Percentiles rank a stretch among this genome's conserved stretches.
Evolutionary conservation across 2,113 vertebrate genomes (phyloP).

Genomic region (Mesembrinibis cayennensis): DNA sequence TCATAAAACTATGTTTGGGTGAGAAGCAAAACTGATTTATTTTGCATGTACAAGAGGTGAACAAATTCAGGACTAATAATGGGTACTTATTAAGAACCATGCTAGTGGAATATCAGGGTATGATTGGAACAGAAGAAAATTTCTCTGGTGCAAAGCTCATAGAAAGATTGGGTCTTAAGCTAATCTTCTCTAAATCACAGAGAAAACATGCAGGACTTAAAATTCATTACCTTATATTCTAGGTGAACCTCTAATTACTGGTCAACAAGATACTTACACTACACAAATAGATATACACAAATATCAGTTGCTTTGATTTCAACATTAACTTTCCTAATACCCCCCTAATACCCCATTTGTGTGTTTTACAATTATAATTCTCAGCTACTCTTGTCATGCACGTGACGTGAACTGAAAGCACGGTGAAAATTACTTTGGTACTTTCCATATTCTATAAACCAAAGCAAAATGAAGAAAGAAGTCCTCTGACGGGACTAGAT

Average conservation of each 20-base stretch:
- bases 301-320: neutral
- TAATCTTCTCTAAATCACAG: neutral
- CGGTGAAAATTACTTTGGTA: neutral
- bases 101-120: neutral
- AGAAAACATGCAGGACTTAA: neutral
- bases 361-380: neutral
- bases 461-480: neutral
- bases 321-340: neutral
- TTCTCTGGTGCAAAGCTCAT: neutral
- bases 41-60: neutral
- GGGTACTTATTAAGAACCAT: neutral
- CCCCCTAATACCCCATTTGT: neutral
- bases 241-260: neutral
- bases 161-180: neutral
- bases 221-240: neutral
- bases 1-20: neutral
- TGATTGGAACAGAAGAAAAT: neutral
- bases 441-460: neutral
- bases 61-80: neutral
- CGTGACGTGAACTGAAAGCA: accelerated
- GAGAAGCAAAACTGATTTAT: neutral
- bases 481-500: neutral
- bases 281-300: neutral
- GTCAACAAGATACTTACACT: neutral
- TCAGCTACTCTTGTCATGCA: neutral